A percentile compares a stretch with the other conserved stretches of the same genome.
These are phyloP conservation scores for Synchiropus splendidus DNA, from an alignment of 2,113 vertebrate species.

Conservation along the genomic window DNA sequence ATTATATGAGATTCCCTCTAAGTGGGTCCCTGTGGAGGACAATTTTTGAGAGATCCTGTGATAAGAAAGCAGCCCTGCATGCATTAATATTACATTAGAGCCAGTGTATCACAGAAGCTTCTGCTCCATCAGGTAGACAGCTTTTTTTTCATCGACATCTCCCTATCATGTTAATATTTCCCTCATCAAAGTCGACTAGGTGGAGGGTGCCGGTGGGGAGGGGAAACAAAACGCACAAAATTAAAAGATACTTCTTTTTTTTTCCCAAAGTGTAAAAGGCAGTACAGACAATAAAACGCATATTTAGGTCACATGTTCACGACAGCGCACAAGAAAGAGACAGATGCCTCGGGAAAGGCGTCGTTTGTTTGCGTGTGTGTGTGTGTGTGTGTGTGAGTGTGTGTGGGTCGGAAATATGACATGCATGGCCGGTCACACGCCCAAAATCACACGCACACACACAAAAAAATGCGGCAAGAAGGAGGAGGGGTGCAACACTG, in stretches of 20 bases:
- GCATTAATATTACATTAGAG: constrained; percentile 70
- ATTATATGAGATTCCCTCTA: constrained; percentile 57
- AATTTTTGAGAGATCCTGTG: constrained; percentile 62
- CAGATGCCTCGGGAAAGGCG: constrained; percentile 61
- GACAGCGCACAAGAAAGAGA: constrained; percentile 51
- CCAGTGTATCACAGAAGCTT: constrained; percentile 48
- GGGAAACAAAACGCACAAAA: constrained; percentile 41
- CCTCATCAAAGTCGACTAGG: constrained; percentile 52
- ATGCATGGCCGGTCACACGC: constrained; percentile 48
- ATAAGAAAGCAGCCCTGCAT: constrained; percentile 61
- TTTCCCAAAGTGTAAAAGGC: constrained; percentile 33
- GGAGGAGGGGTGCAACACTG: constrained; percentile 43
- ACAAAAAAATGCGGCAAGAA: constrained; percentile 23
- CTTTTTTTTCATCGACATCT: constrained; percentile 56
- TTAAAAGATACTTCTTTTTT: constrained; percentile 41
- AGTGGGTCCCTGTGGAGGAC: constrained; percentile 62
- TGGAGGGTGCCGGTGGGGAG: neutral
- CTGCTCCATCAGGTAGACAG: constrained; percentile 55
- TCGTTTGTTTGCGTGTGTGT: constrained; percentile 30
- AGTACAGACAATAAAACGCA: constrained; percentile 56
- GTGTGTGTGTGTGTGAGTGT: constrained; percentile 28
- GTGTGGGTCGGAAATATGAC: constrained; percentile 47
- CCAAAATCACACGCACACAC: constrained; percentile 5
- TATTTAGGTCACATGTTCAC: constrained; percentile 64
- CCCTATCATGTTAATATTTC: constrained; percentile 60